Percentiles rank a stretch among this genome's conserved stretches.
Evolutionary conservation across 2,888 invertebrate genomes (phyloP).

Genomic region (Ophraella communa): DNA sequence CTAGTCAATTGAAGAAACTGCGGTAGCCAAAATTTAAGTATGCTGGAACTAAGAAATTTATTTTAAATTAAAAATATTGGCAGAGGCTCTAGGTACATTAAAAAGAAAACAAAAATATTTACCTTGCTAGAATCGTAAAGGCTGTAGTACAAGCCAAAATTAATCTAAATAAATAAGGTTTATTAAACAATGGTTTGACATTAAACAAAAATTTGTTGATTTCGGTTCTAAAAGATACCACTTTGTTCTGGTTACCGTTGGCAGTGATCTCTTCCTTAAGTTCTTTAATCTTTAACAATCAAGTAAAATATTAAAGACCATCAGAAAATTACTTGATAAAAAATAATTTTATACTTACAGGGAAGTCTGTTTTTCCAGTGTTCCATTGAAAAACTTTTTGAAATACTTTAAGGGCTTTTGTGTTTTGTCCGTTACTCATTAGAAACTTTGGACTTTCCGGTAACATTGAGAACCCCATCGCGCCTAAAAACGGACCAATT

Average conservation of each 20-base stretch:
- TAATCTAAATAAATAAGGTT: constrained; percentile 68
- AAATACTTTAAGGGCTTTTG: constrained; percentile 71
- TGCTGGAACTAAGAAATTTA: constrained; percentile 2
- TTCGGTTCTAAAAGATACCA: neutral
- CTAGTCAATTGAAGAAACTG: constrained; percentile 21
- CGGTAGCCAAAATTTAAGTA: constrained; percentile 29
- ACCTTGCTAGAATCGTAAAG: constrained; percentile 36
- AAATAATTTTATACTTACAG: constrained; percentile 62
- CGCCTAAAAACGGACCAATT: constrained; percentile 71
- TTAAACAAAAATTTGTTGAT: neutral
- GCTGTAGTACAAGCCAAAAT: constrained; percentile 4
- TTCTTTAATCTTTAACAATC: constrained; percentile 52
- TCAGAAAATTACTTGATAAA: no score
- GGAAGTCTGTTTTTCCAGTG: constrained; percentile 69
- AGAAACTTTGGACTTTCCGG: constrained; percentile 83
- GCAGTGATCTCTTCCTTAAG: constrained; percentile 52
- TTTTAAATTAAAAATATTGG: no score
- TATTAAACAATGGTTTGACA: constrained; percentile 70
- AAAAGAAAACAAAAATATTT: constrained; percentile 1
- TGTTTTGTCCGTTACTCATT: constrained; percentile 71
- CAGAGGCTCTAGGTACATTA: no score
- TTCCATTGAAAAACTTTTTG: constrained; percentile 70
- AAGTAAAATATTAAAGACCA: neutral
- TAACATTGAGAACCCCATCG: constrained; percentile 65
- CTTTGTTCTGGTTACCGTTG: constrained; percentile 15